These are phyloP conservation scores for Pyrgilauda ruficollis DNA, from an alignment of 2,113 vertebrate genomes.

Conservation along the genomic window DNA sequence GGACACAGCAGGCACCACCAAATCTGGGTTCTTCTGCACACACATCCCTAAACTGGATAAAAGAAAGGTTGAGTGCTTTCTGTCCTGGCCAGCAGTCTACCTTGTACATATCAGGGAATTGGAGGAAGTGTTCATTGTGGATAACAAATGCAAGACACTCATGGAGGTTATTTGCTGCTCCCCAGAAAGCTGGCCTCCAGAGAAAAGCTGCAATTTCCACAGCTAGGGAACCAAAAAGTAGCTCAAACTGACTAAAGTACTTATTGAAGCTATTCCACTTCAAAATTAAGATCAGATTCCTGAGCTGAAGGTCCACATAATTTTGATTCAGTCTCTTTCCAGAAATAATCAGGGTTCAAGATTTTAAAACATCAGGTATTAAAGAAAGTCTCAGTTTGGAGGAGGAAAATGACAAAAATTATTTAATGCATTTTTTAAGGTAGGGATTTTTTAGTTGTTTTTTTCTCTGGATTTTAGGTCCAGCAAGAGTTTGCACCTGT, in stretches of 20 bases:
- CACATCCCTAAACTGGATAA: not conserved
- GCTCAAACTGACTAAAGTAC: not conserved
- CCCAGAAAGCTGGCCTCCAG: not conserved
- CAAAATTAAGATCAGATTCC: not conserved
- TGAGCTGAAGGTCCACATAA: not conserved
- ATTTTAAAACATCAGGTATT: not conserved
- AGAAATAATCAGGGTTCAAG: not conserved
- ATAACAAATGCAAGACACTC: not conserved
- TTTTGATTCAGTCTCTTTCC: not conserved
- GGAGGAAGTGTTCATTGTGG: accelerated
- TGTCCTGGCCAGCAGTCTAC: not conserved
- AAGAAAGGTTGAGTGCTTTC: not conserved
- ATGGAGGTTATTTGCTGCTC: not conserved
- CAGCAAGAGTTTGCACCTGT: not conserved
- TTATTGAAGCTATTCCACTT: not conserved
- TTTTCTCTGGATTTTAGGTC: not conserved
- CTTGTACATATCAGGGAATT: accelerated
- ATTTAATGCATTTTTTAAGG: not conserved
- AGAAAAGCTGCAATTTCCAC: not conserved
- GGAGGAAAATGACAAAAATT: not conserved
- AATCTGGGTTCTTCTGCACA: not conserved
- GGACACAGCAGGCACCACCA: not conserved
- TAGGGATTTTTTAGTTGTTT: accelerated
- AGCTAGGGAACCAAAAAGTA: not conserved
- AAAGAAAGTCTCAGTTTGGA: not conserved